These are phyloP conservation scores for Typhlichthys subterraneus DNA, from an alignment of 2,797 vertebrate genomes.

Conservation along the genomic window DNA sequence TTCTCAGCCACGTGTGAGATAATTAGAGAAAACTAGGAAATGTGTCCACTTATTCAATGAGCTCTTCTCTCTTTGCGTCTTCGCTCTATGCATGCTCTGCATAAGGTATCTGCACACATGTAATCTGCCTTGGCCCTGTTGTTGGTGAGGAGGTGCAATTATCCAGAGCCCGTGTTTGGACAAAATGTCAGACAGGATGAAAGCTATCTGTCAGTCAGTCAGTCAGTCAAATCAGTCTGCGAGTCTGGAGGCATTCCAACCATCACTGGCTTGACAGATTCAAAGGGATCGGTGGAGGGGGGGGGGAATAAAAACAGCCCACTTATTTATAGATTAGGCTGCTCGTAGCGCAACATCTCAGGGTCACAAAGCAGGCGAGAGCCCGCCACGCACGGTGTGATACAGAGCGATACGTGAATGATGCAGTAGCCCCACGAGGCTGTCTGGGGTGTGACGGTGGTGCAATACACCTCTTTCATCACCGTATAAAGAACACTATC, in stretches of 20 bases:
- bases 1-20: conserved; percentile 50
- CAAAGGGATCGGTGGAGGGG: conserved; percentile 45
- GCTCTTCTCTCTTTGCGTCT: conserved; percentile 45
- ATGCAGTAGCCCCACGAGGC: neutral
- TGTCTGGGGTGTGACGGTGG: neutral
- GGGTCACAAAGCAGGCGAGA: conserved; percentile 14
- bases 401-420: neutral
- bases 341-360: conserved; percentile 25
- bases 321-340: conserved; percentile 46
- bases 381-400: neutral
- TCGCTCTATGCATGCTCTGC: conserved; percentile 59
- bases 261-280: conserved; percentile 32
- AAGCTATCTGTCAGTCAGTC: conserved; percentile 69
- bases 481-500: neutral
- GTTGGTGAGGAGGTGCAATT: conserved; percentile 66
- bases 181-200: conserved; percentile 68
- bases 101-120: conserved; percentile 60
- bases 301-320: conserved; percentile 17
- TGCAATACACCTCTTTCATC: neutral
- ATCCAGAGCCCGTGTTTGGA: conserved; percentile 60
- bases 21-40: conserved; percentile 59
- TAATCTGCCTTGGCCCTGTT: conserved; percentile 58
- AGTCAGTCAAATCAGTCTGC: conserved; percentile 5
- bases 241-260: conserved; percentile 45
- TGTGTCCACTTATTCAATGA: conserved; percentile 42